Conservation (phyloP, 2,113 vertebrate genomes). For the Seriola quinqueradiata region DNA sequence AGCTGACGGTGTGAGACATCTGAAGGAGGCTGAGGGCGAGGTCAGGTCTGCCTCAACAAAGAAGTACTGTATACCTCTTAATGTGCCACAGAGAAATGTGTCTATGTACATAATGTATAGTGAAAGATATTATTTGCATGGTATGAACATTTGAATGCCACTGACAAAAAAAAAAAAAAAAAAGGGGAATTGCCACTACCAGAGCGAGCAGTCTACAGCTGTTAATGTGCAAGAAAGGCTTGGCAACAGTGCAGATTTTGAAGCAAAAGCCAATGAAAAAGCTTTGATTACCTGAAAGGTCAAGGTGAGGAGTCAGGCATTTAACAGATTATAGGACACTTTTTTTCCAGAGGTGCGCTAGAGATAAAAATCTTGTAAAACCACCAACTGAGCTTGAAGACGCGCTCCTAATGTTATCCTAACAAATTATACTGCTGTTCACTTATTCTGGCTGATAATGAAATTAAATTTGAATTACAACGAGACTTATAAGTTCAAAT, state of each 20-base stretch:
- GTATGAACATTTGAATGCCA: slow-evolving; percentile 41
- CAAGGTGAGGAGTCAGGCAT: neutral
- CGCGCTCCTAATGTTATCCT: neutral
- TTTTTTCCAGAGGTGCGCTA: neutral
- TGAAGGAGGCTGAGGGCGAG: neutral
- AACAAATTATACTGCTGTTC: neutral
- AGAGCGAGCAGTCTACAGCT: neutral
- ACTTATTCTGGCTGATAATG: neutral
- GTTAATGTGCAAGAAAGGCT: neutral
- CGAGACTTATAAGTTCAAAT: neutral
- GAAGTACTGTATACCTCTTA: slow-evolving; percentile 57
- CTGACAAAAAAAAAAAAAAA: slow-evolving; percentile 13
- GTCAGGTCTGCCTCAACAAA: slow-evolving; percentile 19
- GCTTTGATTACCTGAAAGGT: neutral
- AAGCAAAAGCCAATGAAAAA: neutral
- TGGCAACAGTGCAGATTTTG: neutral
- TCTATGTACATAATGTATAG: slow-evolving; percentile 64
- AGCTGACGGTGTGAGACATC: neutral
- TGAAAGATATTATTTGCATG: slow-evolving; percentile 57
- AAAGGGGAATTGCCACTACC: neutral
- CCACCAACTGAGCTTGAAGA: neutral
- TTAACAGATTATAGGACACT: neutral
- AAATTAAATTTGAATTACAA: neutral
- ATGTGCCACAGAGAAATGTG: slow-evolving; percentile 51
- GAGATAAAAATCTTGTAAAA: neutral